Conservation (phyloP, 2,888 invertebrate genomes). For the Drosophila maculinotata region DNA sequence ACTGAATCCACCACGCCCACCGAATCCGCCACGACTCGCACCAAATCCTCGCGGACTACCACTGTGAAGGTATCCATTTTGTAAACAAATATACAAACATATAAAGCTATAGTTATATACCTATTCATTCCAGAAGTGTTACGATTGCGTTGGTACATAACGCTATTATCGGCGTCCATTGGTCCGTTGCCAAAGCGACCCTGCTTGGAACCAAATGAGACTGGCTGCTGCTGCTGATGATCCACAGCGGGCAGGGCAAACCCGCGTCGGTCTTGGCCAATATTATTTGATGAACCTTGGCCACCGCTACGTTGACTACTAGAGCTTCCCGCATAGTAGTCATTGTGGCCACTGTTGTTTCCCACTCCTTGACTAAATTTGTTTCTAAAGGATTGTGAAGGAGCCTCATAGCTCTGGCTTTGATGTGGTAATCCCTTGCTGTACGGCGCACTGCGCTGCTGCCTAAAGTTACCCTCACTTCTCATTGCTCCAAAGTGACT, state of each 20-base stretch:
- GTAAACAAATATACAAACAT: not conserved
- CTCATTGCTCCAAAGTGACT: conserved; percentile 73
- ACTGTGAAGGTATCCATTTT: conserved; percentile 18
- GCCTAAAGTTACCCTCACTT: conserved; percentile 66
- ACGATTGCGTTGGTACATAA: conserved; percentile 57
- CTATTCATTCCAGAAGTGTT: conserved; percentile 49
- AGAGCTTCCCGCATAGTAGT: conserved; percentile 45
- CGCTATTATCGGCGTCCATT: conserved; percentile 36
- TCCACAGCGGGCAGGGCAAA: conserved; percentile 81
- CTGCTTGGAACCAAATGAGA: conserved; percentile 62
- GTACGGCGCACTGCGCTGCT: conserved; percentile 74
- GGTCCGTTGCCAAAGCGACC: conserved; percentile 82
- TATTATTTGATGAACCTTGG: conserved; percentile 34
- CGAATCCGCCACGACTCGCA: conserved; percentile 59
- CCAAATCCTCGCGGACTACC: conserved; percentile 63
- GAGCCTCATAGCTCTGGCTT: conserved; percentile 51
- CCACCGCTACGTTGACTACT: conserved; percentile 35
- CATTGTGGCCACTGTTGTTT: conserved; percentile 44
- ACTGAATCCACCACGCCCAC: conserved; percentile 61
- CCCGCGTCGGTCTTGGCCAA: conserved; percentile 83
- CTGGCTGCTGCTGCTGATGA: conserved; percentile 61
- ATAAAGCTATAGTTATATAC: conserved; percentile 31
- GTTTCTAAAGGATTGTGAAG: conserved; percentile 53
- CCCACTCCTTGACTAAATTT: conserved; percentile 58
- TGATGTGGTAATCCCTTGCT: conserved; percentile 51